Evolutionary conservation across 2,797 vertebrate genomes (phyloP).

Genomic region (Helostoma temminkii): DNA sequence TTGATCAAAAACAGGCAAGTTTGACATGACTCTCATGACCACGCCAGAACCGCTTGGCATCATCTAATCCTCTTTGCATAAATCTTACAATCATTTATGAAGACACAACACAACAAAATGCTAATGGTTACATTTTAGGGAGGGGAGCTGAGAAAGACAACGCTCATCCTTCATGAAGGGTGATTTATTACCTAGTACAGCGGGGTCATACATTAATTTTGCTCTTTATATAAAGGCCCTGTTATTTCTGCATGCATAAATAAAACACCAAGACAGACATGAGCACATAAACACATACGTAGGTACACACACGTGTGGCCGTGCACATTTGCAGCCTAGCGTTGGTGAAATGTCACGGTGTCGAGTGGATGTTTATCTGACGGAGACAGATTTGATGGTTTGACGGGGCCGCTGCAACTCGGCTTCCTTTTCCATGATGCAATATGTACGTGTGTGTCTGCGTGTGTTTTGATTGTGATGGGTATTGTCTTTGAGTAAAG

Average conservation of each 20-base stretch:
- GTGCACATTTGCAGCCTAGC: conserved; percentile 47
- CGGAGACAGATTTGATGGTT: conserved; percentile 81
- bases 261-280: conserved; percentile 65
- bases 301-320: not conserved
- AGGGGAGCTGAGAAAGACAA: conserved; percentile 37
- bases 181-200: conserved; percentile 82
- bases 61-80: conserved; percentile 78
- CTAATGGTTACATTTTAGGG: conserved; percentile 82
- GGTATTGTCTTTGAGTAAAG: conserved; percentile 80
- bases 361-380: conserved; percentile 81
- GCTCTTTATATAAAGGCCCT: conserved; percentile 81
- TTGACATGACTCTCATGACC: conserved; percentile 69
- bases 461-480: conserved; percentile 62
- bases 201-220: conserved; percentile 81
- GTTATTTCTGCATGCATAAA: conserved; percentile 84
- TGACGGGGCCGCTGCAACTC: conserved; percentile 67
- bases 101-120: conserved; percentile 78
- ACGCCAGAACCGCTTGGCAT: conserved; percentile 71
- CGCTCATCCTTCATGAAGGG: conserved; percentile 71
- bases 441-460: conserved; percentile 4
- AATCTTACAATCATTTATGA: conserved; percentile 74
- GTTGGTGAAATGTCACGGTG: conserved; percentile 76
- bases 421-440: conserved; percentile 39
- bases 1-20: conserved; percentile 68
- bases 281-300: conserved; percentile 41